phyloP scores from a whole-genome alignment of 2,113 vertebrate genomes.

The Melanerpes formicivorus region DNA sequence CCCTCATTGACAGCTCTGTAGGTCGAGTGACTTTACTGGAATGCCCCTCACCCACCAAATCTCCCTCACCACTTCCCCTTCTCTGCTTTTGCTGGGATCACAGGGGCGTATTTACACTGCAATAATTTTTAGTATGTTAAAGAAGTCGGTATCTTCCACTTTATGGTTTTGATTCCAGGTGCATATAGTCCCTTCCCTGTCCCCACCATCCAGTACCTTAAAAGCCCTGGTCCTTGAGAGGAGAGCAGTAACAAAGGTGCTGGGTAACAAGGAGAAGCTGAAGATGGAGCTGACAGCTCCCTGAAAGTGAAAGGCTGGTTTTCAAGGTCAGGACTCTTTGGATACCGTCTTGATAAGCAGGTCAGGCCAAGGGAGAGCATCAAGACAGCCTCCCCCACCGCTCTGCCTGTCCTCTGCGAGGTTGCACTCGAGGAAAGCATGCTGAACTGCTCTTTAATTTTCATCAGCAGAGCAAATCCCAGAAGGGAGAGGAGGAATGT shows the following conservation, averaged over 20 bases:
- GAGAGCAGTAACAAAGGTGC: background rate
- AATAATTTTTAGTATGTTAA: slow-evolving; percentile 69
- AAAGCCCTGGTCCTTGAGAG: background rate
- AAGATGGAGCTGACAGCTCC: background rate
- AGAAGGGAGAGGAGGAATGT: background rate
- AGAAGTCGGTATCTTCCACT: slow-evolving; percentile 60
- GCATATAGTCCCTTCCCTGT: background rate
- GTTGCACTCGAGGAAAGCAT: background rate
- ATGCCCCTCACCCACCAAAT: background rate
- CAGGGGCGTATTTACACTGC: slow-evolving; percentile 57
- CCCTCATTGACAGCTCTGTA: background rate
- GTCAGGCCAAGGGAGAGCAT: background rate
- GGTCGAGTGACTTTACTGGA: background rate
- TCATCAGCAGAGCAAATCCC: background rate
- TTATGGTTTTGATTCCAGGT: background rate
- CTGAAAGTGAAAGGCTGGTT: background rate
- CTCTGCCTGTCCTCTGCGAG: background rate
- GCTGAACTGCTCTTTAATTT: background rate
- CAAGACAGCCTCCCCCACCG: background rate
- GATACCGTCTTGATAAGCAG: background rate
- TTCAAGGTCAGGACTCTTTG: background rate
- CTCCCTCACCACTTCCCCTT: background rate
- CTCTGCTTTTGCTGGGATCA: slow-evolving; percentile 19
- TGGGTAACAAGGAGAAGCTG: background rate
- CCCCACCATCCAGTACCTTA: background rate